Evolutionary conservation across 2,113 vertebrate species (phyloP).

Genomic region (Channa argus): DNA sequence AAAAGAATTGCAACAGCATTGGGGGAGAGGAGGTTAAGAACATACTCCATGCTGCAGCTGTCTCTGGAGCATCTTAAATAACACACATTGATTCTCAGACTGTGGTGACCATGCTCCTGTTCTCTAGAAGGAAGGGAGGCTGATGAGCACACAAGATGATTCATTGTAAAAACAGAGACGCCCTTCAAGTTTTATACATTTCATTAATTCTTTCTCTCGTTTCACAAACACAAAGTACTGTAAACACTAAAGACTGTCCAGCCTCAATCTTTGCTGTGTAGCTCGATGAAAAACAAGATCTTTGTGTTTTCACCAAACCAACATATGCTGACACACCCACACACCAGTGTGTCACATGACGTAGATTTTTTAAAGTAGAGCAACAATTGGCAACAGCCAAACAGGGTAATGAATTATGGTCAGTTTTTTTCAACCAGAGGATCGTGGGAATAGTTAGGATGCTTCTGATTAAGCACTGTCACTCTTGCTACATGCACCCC

Average conservation of each 20-base stretch:
- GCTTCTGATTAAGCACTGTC: conserved; percentile 50
- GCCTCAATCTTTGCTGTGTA: conserved; percentile 21
- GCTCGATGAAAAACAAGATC: conserved; percentile 31
- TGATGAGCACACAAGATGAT: conserved; percentile 40
- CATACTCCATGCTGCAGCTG: conserved; percentile 49
- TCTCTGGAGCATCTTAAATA: conserved; percentile 47
- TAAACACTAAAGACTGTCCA: neutral
- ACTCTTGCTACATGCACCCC: conserved; percentile 28
- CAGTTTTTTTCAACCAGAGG: conserved; percentile 36
- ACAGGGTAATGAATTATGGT: conserved; percentile 60
- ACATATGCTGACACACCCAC: conserved; percentile 2
- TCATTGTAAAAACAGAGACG: conserved; percentile 60
- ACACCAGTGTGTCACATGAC: conserved; percentile 10
- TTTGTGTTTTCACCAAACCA: conserved; percentile 9
- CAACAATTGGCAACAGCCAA: conserved; percentile 52
- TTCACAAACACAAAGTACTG: conserved; percentile 14
- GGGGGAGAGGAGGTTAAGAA: conserved; percentile 60
- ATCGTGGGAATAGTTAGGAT: conserved; percentile 48
- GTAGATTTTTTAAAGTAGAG: conserved; percentile 13
- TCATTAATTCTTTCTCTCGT: conserved; percentile 8
- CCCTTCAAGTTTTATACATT: conserved; percentile 13
- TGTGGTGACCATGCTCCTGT: neutral
- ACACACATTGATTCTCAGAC: conserved; percentile 20
- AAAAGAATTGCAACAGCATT: conserved; percentile 50
- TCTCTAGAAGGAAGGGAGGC: conserved; percentile 7